phyloP scores from a whole-genome alignment of 2,888 invertebrate species.

The Rotaria sp. region DNA sequence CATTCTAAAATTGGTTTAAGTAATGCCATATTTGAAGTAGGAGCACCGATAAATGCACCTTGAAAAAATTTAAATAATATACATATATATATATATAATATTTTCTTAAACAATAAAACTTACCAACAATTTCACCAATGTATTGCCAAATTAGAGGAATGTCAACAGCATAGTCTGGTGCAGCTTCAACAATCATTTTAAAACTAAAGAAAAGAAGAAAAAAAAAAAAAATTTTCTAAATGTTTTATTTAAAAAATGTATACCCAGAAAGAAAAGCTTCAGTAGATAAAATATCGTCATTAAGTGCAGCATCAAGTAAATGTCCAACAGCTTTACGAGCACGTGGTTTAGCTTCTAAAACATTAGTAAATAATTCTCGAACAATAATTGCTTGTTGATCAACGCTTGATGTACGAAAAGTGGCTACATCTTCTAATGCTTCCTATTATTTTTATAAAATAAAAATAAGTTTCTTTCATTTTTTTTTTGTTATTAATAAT shows the following conservation, averaged over 20 bases:
- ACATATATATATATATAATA: too few species aligned
- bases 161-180: neutral
- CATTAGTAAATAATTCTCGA: neutral
- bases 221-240: neutral
- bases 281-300: neutral
- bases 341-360: neutral
- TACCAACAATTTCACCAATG: conserved; percentile 27
- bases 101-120: too few species aligned
- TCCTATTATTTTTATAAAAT: neutral
- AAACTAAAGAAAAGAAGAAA: neutral
- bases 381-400: neutral
- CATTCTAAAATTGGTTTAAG: neutral
- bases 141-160: conserved; percentile 18
- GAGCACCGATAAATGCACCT: neutral
- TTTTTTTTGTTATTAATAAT: neutral
- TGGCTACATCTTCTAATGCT: neutral
- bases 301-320: neutral
- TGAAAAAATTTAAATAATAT: too few species aligned
- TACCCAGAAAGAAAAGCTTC: neutral
- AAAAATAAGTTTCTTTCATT: too few species aligned
- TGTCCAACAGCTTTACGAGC: neutral
- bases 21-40: neutral
- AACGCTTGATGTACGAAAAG: neutral
- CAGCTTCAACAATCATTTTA: neutral
- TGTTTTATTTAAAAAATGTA: neutral